Base-by-base conservation (phyloP, 2,797 vertebrate species). In the Syncerus caffer region DNA sequence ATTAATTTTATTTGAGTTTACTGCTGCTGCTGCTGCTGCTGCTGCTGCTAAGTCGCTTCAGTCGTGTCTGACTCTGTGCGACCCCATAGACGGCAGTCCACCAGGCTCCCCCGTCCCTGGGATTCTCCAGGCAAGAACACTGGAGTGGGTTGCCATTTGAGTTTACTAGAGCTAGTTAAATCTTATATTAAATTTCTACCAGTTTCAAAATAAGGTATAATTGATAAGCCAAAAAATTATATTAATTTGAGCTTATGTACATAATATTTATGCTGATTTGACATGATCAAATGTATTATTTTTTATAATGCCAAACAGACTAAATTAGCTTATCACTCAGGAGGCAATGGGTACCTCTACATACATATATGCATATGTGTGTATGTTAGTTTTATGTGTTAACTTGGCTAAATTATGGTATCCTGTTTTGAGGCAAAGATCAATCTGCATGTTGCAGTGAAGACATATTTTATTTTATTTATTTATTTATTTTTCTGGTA, bases 111-210 rank as follows among this genome's bases (percentile, higher is more conserved):
- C 34, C 34, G 34, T 34, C 34, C 34, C 34, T 34, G 34, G 34
- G 34, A 34, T 34, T 34, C 34, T 34, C 34, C 34, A 34, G 34
- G 34, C 34, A 34, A 34, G 34, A 34, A 34, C 34, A 34, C 34
- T 34, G 34, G 34, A 34, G 34, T 34, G 34, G 34, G 34, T 34
- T 34, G 34, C 34, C 34, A 51, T 12, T 82, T 85, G 15, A 11
- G 79, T 64, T 95, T 93, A 21, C n/a, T 90, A 34, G n/a, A 92
- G 15, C 27, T 60, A 51, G 1, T 67, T 79, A 86, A 76, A 62
- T 71, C 92, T 96, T 83, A 78, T 17, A 29, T 31, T 87, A 87
- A 83, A 60, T 29, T 47, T 78, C 14, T 53, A 31, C 5, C 2
- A 42, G 4, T 85, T 92, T 89, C 55, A 95, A 96, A 90, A 79